Evolutionary conservation across 2,797 vertebrate genomes (phyloP).

Genomic region (Bradypodion ventrale): DNA sequence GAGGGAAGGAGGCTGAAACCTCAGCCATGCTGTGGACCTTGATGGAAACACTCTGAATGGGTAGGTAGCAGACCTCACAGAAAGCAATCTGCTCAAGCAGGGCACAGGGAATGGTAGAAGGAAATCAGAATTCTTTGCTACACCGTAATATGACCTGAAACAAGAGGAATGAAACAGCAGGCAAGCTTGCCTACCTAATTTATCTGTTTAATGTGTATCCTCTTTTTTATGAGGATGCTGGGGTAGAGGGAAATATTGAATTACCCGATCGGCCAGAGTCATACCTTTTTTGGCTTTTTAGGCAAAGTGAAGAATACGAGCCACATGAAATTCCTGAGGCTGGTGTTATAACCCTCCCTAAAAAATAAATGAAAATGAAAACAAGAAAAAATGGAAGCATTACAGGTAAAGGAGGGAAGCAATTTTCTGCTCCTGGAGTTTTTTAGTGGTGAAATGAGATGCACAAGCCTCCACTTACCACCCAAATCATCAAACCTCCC

Average conservation of each 20-base stretch:
- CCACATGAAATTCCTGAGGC: no score
- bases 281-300: background rate
- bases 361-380: no score
- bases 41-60: conserved; percentile 64
- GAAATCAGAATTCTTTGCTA: conserved; percentile 13
- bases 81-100: conserved; percentile 47
- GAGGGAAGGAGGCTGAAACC: conserved; percentile 57
- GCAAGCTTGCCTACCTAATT: accelerated
- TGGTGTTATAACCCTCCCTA: no score
- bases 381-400: no score
- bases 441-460: no score
- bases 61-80: conserved; percentile 47
- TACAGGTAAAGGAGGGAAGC: no score
- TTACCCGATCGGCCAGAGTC: background rate
- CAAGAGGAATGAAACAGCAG: accelerated
- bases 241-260: background rate
- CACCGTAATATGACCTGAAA: background rate
- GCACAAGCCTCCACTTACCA: no score
- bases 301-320: no score
- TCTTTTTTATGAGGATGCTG: background rate
- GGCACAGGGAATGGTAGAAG: conserved; percentile 32
- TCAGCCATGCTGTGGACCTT: conserved; percentile 56
- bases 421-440: no score
- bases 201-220: background rate
- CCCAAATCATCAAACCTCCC: no score